Conservation (phyloP, 2,113 vertebrate species). For the Mesitornis unicolor region DNA sequence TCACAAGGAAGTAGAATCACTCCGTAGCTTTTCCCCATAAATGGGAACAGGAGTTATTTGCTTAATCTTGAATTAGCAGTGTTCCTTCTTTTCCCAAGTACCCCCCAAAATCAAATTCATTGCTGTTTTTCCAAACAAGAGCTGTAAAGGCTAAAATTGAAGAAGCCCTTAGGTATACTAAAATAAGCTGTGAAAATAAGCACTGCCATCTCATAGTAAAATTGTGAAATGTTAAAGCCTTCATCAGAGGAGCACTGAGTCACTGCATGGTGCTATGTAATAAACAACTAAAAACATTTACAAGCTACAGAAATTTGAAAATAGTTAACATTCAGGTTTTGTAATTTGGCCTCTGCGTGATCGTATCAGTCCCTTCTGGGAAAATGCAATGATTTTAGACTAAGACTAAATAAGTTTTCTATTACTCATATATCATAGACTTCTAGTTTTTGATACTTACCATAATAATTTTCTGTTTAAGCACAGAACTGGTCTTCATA, state of each 20-base stretch:
- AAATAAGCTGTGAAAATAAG: neutral
- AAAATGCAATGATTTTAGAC: neutral
- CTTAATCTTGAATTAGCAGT: neutral
- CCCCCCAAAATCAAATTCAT: neutral
- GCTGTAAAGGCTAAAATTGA: neutral
- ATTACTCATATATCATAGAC: neutral
- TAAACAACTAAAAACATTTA: slow-evolving; percentile 2
- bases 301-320: neutral
- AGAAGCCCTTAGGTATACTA: neutral
- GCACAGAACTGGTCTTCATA: neutral
- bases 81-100: neutral
- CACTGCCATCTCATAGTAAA: neutral
- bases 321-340: neutral
- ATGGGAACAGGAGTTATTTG: neutral
- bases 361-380: neutral
- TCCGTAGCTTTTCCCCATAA: neutral
- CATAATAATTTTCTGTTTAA: neutral
- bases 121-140: neutral
- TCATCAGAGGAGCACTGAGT: neutral
- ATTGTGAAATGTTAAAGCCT: neutral
- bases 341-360: neutral
- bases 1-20: neutral
- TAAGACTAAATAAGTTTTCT: neutral
- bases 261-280: neutral
- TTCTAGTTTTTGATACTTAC: neutral